Evolutionary conservation across 2,797 vertebrate genomes (phyloP).

Genomic region (Pangasius krempfi): DNA sequence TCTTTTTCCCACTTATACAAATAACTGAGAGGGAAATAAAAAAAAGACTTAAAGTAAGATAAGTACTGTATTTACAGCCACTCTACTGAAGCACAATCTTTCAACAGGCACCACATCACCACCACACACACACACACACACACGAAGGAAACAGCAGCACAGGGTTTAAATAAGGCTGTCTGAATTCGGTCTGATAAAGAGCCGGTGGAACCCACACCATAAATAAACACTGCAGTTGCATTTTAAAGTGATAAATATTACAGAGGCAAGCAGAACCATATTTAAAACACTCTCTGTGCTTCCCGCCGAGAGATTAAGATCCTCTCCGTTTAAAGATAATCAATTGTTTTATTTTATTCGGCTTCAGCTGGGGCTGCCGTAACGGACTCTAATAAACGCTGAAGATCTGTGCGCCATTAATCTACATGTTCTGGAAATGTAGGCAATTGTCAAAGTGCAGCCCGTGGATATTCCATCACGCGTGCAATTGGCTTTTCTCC

Average conservation of each 20-base stretch:
- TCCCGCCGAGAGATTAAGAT: slow-evolving; percentile 76
- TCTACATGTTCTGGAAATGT: slow-evolving; percentile 85
- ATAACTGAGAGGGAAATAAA: slow-evolving; percentile 34
- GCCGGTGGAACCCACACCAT: slow-evolving; percentile 65
- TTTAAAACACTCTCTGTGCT: slow-evolving; percentile 75
- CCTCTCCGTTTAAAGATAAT: slow-evolving; percentile 79
- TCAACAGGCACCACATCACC: slow-evolving; percentile 60
- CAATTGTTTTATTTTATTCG: slow-evolving; percentile 78
- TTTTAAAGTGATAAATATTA: slow-evolving; percentile 81
- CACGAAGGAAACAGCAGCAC: slow-evolving; percentile 58
- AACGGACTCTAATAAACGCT: slow-evolving; percentile 75
- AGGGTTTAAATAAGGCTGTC: slow-evolving; percentile 76
- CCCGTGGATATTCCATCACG: slow-evolving; percentile 81
- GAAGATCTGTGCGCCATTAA: slow-evolving; percentile 78
- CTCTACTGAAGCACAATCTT: slow-evolving; percentile 67
- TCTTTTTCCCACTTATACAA: neutral
- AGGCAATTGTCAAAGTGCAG: slow-evolving; percentile 78
- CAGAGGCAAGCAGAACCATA: slow-evolving; percentile 74
- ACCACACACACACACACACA: slow-evolving; percentile 43
- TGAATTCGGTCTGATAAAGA: slow-evolving; percentile 77
- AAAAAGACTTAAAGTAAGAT: slow-evolving; percentile 53
- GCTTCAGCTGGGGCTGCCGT: slow-evolving; percentile 60
- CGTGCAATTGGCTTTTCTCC: slow-evolving; percentile 75
- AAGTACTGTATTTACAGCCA: slow-evolving; percentile 65
- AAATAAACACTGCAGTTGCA: slow-evolving; percentile 77